Evolutionary conservation across 2,888 invertebrate species (phyloP).

Genomic region (Eucera pruinosa): DNA sequence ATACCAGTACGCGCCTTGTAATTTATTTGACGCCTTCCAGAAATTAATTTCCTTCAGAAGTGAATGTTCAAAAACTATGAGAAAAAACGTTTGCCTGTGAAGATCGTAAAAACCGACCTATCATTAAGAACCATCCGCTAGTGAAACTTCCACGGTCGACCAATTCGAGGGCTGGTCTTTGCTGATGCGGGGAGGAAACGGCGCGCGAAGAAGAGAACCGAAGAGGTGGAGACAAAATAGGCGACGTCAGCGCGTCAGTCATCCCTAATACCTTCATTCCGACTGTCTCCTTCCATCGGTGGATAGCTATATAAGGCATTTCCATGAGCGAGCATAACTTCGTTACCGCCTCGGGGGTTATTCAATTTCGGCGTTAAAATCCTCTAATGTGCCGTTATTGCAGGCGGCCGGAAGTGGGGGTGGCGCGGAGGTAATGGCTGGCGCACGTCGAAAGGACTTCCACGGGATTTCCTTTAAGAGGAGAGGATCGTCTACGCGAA

Average conservation of each 20-base stretch:
- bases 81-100: background rate
- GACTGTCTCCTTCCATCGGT: conserved; percentile 68
- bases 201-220: conserved; percentile 44
- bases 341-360: conserved; percentile 79
- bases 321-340: conserved; percentile 78
- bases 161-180: conserved; percentile 67
- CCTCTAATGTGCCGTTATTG: conserved; percentile 82
- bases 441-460: conserved; percentile 69
- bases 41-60: background rate
- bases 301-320: conserved; percentile 73
- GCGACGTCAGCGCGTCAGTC: conserved; percentile 81
- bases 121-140: conserved; percentile 66
- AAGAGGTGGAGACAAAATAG: conserved; percentile 68
- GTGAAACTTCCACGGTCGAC: conserved; percentile 73
- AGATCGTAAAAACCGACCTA: conserved; percentile 26
- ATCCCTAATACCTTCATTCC: conserved; percentile 81
- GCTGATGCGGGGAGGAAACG: conserved; percentile 64
- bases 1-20: too few species aligned
- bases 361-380: conserved; percentile 83
- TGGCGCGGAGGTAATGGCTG: conserved; percentile 72
- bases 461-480: conserved; percentile 61
- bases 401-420: conserved; percentile 61
- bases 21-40: too few species aligned
- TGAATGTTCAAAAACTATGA: background rate
- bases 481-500: conserved; percentile 38